Base-by-base conservation (phyloP, 1,140 invertebrate genomes). In the Ephestia elutella region DNA sequence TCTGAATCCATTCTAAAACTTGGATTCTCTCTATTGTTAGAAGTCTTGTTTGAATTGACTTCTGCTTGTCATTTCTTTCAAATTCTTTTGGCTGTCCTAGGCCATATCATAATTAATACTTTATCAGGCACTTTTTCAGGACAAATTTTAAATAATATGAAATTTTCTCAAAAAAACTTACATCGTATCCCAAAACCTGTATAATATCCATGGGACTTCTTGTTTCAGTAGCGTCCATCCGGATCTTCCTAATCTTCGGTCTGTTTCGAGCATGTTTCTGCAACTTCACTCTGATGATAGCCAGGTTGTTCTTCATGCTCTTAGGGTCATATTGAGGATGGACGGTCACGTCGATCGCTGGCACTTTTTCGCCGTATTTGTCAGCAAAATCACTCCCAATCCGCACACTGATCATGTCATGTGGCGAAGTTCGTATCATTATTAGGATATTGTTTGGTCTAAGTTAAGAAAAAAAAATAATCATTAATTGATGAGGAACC, bases 271-370 rank as follows among this genome's bases (percentile, higher is more conserved):
- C 38, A 32, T 28, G 25, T n/a, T 19, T 28, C 9, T 57, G 21
- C 5, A 30, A 19, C 17, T 32, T 53, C 19, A 65, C 15, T 32
- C 44, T 64, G 3, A 70, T 3, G 1, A 73, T 51, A 2, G 62
- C 64, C 28, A 76, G 28, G 54, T 76, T 76, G 21, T 71, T 59
- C 18, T 50, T 44, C 19, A 73, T 44, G 5, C 54, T 61, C 2
- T 19, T 30, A 0, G 68, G 50, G 15, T 73, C 48, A 19, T 63
- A 76, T 17, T 19, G 5, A 0, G 71, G 71, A 9, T 73, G 65
- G 53, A 73, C 51, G 38, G 56, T 38, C 0, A 76, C 28, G 5
- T 63, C 35, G 7, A 7, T 2, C 7, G 68, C 55, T 7, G 56
- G 19, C 4, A 65, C 54, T 1, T 54, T 17, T 48, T 65, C 57